These are phyloP conservation scores for Acrocephalus scirpaceus DNA, from an alignment of 2,797 vertebrate species.

Conservation along the genomic window DNA sequence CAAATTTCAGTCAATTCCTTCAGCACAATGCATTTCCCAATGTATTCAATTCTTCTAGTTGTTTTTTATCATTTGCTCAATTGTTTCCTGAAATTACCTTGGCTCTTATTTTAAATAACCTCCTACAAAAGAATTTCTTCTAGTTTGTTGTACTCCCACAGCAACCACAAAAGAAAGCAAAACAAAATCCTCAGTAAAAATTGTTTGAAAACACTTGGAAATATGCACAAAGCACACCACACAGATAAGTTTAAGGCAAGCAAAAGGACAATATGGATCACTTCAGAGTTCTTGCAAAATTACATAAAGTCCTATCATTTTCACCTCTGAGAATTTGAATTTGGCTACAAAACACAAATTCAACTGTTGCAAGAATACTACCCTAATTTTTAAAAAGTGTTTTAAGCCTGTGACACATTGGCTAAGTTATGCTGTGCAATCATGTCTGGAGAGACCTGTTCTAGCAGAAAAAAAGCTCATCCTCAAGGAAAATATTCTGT, in stretches of 20 bases:
- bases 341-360: not conserved
- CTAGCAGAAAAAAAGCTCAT: not conserved
- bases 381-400: not conserved
- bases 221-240: not conserved
- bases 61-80: not conserved
- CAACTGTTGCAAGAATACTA: not conserved
- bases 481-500: not conserved
- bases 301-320: not conserved
- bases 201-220: not conserved
- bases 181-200: not conserved
- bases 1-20: not conserved
- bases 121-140: not conserved
- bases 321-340: not conserved
- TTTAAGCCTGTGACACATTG: not conserved
- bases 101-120: not conserved
- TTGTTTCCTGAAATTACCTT: not conserved
- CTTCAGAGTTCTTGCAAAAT: not conserved
- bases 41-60: not conserved
- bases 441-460: not conserved
- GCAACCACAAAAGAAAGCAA: not conserved
- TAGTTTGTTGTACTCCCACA: not conserved
- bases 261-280: not conserved
- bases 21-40: not conserved
- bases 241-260: not conserved
- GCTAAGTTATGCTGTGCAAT: not conserved